phyloP scores from a whole-genome alignment of 2,113 vertebrate genomes.

The Cyanoliseus patagonus region DNA sequence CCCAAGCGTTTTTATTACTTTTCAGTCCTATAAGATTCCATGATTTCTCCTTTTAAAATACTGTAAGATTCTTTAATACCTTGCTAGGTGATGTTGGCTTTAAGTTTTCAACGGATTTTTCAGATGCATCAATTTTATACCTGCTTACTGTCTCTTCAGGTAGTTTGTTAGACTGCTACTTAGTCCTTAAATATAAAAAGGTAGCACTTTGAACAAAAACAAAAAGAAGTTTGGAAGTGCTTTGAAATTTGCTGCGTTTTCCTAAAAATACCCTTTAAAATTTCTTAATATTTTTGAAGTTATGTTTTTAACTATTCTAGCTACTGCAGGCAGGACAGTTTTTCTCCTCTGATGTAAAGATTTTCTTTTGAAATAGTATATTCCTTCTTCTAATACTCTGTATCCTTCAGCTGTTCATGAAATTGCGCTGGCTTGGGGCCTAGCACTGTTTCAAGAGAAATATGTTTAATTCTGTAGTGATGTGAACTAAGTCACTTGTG shows the following conservation, averaged over 20 bases:
- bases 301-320: neutral
- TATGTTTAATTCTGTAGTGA: neutral
- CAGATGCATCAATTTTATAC: neutral
- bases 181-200: neutral
- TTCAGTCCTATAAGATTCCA: neutral
- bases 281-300: neutral
- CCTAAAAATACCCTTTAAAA: neutral
- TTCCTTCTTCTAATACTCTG: neutral
- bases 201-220: neutral
- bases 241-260: neutral
- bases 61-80: neutral
- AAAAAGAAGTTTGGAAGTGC: neutral
- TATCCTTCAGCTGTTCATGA: neutral
- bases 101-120: neutral
- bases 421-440: neutral
- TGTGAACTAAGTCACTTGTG: neutral
- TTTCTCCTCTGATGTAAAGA: neutral
- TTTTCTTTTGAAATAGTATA: neutral
- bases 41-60: conserved; percentile 3
- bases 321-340: neutral
- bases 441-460: neutral
- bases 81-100: neutral
- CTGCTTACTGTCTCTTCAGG: neutral
- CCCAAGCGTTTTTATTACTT: neutral
- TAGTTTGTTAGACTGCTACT: neutral